phyloP scores from a whole-genome alignment of 2,888 invertebrate genomes.

The Ectemnius lituratus region DNA sequence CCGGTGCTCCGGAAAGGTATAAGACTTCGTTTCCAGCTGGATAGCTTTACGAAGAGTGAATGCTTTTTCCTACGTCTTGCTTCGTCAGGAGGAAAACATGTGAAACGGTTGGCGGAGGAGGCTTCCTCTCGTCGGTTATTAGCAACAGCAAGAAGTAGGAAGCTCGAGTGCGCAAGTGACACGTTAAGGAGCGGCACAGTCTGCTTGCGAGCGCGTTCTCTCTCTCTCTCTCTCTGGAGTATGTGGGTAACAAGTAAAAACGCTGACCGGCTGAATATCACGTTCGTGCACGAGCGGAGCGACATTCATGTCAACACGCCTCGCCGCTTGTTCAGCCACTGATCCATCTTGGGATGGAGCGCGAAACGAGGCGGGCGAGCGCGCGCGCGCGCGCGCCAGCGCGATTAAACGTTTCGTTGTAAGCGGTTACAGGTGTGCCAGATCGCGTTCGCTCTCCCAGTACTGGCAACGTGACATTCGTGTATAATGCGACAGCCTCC shows the following conservation, averaged over 20 bases:
- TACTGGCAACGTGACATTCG: conserved; percentile 17
- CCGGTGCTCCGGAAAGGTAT: too few relatives aligned
- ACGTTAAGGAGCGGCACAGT: conserved; percentile 17
- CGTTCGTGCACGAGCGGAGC: conserved; percentile 17
- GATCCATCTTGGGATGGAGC: conserved; percentile 55
- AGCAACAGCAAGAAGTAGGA: conserved; percentile 35
- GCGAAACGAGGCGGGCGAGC: conserved; percentile 35
- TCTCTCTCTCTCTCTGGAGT: too few relatives aligned
- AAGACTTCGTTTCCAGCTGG: too few relatives aligned
- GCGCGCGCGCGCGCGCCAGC: too few relatives aligned
- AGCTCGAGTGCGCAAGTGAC: conserved; percentile 32
- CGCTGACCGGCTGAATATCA: conserved; percentile 22
- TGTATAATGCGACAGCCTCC: conserved; percentile 1
- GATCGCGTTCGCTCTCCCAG: not conserved
- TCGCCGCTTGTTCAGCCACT: conserved; percentile 47
- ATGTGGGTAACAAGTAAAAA: conserved; percentile 22
- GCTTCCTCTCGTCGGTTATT: conserved; percentile 24
- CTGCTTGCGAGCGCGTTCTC: not conserved
- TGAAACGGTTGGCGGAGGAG: not conserved
- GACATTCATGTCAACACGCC: conserved; percentile 57
- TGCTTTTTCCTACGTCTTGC: too few relatives aligned
- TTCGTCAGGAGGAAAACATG: not conserved
- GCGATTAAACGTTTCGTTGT: conserved; percentile 45
- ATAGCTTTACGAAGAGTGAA: too few relatives aligned
- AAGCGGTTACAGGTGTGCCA: conserved; percentile 18